Base-by-base conservation (phyloP, 1,140 invertebrate genomes). In the Xylocopa sonorina region DNA sequence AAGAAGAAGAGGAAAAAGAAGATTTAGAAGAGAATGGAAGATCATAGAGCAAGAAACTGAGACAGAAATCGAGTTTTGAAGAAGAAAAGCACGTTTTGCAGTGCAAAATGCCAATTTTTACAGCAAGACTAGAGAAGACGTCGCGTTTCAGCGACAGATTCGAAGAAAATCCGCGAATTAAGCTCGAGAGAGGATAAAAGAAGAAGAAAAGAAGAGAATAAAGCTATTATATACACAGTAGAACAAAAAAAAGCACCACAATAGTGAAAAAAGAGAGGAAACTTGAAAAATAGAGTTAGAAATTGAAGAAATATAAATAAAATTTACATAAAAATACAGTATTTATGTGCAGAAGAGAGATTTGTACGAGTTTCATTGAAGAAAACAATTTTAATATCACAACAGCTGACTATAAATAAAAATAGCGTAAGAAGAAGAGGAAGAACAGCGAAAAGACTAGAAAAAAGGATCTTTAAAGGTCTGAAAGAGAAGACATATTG, bases 171-270 rank as follows among this genome's bases (percentile, higher is more conserved):
- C 53, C 14, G 1, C 1, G 21, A 2, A 10, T 68, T 2, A 27
- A 27, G 18, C 4, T 24, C 53, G 66, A 64, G 0, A 55, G 38
- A 76, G 41, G 27, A 60, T 43, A 62, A n/a, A 82, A 53, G 14
- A 43, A 38, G 38, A 16, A 34, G 2, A 27, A 48, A 1, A 24
- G 75, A 55, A 18, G 41, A 76, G 10, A 62, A 6, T 38, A 81
- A 7, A 60, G 62, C 27, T 67, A 58, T 34, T 73, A 21, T 66
- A 24, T 21, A 62, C 27, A 73, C n/a, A n/a, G n/a, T n/a, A n/a
- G n/a, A n/a, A n/a, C n/a, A n/a, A n/a, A n/a, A n/a, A n/a, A n/a
- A n/a, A n/a, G n/a, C n/a, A n/a, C n/a, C n/a, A n/a, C n/a, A n/a
- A n/a, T n/a, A n/a, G n/a, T n/a, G n/a, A n/a, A n/a, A n/a, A n/a